Base-by-base conservation (phyloP, 1,140 invertebrate species). In the Lordiphosa stackelbergi region DNA sequence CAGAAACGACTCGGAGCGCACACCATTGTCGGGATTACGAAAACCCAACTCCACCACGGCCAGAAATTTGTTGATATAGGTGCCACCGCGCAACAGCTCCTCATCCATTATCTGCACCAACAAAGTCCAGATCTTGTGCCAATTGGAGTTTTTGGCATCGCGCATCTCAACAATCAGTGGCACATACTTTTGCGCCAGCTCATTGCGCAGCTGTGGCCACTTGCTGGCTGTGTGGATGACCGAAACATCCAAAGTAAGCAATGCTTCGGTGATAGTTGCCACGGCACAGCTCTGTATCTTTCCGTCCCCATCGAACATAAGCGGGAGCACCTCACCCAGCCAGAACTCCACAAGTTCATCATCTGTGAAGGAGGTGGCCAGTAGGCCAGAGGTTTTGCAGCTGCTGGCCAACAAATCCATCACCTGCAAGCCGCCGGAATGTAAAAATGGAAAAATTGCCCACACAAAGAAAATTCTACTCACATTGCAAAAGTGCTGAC, bases 21-120 rank as follows among this genome's bases (percentile, higher is more conserved):
- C 88, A 53, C 85, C 83, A 9, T 88, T 84, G 61, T 90, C 89
- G 5, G 85, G 69, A 49, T 89, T 90, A 66, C 91, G 91, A 52
- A 92, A 92, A 12, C 90, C 91, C 47, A 89, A 88, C 73, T 93
- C 92, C 35, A 91, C 90, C 2, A 92, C 88, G 35, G 89, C 88
- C 5, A 92, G 71, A 11, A 92, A 88, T 57, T 88, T 89, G 73
- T 92, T 93, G 8, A 91, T 90, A 12, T 91, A 78, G 5, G 85
- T 79, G 51, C 90, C 88, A 51, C 89, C 90, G 31, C 88, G 79
- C 60, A 91, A 89, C 36, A 92, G 81, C 54, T 91, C 90, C 9
- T 85, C 88, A 52, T 90, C 90, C 47, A 92, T 86, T 5, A 92
- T 85, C 66, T 88, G 83, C 34, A 92, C 88, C 59, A 91, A 88